A percentile compares a stretch with the other conserved stretches of the same genome.
These are phyloP conservation scores for Merluccius polli DNA, from an alignment of 2,797 vertebrate species.

Conservation along the genomic window DNA sequence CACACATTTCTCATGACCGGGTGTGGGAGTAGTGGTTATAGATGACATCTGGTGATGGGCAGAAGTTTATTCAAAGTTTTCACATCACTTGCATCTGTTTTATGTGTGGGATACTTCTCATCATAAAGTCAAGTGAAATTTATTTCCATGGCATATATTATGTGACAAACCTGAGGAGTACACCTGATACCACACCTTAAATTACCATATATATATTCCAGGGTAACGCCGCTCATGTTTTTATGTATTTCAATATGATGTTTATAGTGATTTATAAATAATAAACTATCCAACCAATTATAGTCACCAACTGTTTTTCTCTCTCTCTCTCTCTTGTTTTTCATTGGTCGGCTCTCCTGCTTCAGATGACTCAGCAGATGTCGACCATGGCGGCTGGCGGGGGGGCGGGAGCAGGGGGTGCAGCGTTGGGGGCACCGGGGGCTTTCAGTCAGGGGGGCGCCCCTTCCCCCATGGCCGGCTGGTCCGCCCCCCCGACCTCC, in stretches of 20 bases:
- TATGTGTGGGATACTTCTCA: not conserved
- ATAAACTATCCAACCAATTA: not conserved
- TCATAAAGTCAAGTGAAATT: not conserved
- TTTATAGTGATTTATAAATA: not conserved
- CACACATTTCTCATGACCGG: slow-evolving; percentile 46
- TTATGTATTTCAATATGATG: not conserved
- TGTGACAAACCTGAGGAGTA: not conserved
- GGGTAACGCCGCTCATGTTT: not conserved
- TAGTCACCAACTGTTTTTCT: not conserved
- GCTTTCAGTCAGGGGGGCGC: slow-evolving; percentile 79
- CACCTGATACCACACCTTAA: not conserved
- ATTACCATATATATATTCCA: too few species aligned
- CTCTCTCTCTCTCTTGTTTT: too few species aligned
- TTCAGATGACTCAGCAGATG: slow-evolving; percentile 92
- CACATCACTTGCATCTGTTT: not conserved
- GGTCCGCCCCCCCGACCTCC: slow-evolving; percentile 74
- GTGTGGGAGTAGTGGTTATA: slow-evolving; percentile 17
- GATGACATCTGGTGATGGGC: not conserved
- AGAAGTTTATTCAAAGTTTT: not conserved
- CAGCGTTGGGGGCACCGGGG: slow-evolving; percentile 35
- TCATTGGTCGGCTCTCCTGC: not conserved
- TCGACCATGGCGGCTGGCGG: slow-evolving; percentile 81
- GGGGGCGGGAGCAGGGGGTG: slow-evolving; percentile 32
- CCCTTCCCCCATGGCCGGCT: slow-evolving; percentile 74
- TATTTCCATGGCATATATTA: not conserved